phyloP scores from a whole-genome alignment of 2,113 vertebrate species.

The Anolis sagrei region DNA sequence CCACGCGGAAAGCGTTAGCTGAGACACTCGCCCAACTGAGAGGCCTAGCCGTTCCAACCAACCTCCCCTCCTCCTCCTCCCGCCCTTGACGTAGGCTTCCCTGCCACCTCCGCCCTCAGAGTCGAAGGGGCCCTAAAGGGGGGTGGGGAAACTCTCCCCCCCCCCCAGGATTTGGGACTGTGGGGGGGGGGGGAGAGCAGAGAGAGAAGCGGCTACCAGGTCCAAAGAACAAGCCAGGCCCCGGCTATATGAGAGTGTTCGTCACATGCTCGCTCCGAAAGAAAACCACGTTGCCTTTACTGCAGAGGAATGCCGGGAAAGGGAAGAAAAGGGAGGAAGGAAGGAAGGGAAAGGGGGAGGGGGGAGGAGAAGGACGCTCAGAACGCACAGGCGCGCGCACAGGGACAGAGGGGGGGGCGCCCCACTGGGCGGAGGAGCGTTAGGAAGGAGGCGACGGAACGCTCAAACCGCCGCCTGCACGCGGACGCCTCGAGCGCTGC shows the following conservation, averaged over 20 bases:
- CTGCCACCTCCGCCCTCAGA: neutral
- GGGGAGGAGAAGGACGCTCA: neutral
- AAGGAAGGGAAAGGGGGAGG: neutral
- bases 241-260: no score
- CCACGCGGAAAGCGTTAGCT: neutral
- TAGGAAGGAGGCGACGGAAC: neutral
- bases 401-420: neutral
- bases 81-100: neutral
- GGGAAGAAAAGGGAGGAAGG: neutral
- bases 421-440: constrained; percentile 10
- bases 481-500: constrained; percentile 1
- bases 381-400: neutral
- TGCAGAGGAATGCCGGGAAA: constrained; percentile 73
- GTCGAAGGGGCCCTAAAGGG: neutral
- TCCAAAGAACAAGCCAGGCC: neutral
- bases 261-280: constrained; percentile 49
- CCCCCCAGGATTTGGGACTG: no score
- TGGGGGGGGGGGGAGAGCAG: neutral
- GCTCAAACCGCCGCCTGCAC: neutral
- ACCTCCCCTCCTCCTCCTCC: neutral
- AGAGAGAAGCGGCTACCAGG: no score
- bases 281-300: constrained; percentile 71
- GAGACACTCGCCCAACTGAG: no score
- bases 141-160: no score
- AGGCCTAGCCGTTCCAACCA: neutral